phyloP scores from a whole-genome alignment of 2,888 invertebrate species.

The Cerceris ruficornis region DNA sequence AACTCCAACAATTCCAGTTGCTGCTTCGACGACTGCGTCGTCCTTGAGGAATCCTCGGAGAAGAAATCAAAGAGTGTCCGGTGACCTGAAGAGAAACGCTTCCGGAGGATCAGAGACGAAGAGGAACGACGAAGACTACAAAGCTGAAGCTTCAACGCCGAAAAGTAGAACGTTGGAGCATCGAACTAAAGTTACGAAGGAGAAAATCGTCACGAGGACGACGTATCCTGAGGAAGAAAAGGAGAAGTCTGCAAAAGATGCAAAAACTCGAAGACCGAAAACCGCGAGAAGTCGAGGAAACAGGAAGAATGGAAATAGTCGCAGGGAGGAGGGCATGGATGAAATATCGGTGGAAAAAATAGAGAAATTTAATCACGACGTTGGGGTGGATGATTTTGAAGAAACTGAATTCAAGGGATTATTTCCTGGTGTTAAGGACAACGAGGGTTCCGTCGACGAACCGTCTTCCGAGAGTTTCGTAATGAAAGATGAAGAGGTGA shows the following conservation, averaged over 20 bases:
- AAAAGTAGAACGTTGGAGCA: conserved; percentile 66
- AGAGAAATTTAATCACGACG: not conserved
- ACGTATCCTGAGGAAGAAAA: conserved; percentile 52
- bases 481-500: conserved; percentile 46
- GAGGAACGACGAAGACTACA: not conserved
- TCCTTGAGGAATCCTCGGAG: conserved; percentile 18
- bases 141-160: conserved; percentile 46
- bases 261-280: not conserved
- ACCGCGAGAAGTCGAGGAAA: conserved; percentile 45
- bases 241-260: too few relatives aligned
- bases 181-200: conserved; percentile 69
- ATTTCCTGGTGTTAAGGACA: not conserved
- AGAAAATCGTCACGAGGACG: conserved; percentile 68
- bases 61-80: not conserved
- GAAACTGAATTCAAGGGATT: conserved; percentile 7
- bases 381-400: not conserved
- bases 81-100: not conserved
- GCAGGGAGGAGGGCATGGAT: not conserved
- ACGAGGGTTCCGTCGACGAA: conserved; percentile 1
- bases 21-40: conserved; percentile 18
- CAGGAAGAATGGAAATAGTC: conserved; percentile 12
- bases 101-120: not conserved
- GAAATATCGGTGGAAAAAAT: not conserved
- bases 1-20: conserved; percentile 3
- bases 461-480: not conserved